Base-by-base conservation (phyloP, 2,113 vertebrate species). In the Diadophis punctatus region DNA sequence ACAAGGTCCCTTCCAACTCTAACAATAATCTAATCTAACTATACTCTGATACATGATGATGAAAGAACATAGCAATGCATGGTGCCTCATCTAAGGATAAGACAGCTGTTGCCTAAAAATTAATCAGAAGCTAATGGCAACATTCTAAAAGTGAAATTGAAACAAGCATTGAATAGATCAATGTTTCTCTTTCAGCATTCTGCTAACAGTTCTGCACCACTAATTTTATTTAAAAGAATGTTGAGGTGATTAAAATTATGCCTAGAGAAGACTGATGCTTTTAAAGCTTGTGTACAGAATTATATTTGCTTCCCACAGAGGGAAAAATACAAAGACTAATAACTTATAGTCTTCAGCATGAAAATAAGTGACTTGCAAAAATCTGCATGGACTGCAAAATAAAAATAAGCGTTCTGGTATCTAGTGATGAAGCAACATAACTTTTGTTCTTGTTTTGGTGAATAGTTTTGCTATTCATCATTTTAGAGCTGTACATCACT, bases 271-370 rank as follows among this genome's bases (percentile, higher is more conserved):
- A 90, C 86, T 48, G 92, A 46, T 90, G 92, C 93, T 94, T 89
- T 49, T 48, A 85, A 95, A 87, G 60, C 90, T 84, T 94, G 91
- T 49, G 18, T 89, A 93, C 48, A 23, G 53, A 91, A 87, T 58
- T 56, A 60, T 80, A 23, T 55, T 58, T 43, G 30, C n/a, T 84
- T 56, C 39, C 27, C 53, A 80, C 51, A 53, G 68, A 12, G 49
- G 39, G 58, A 51, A 88, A 85, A 68, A 55, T 39, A 63, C 22
- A 51, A 16, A 52, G 46, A 89, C 88, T 92, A 89, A 89, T 80
- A 84, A n/a, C 25, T n/a, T 92, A 34, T 16, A 49, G 30, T 56
- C 39, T 48, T 84, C 6, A 5, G 39, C 10, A 88, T 56, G 34
- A 84, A 89, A 92, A 56, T 89, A 92, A 92, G 63, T 89, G 63